Evolutionary conservation across 1,140 invertebrate species (phyloP).

Genomic region (Dinoponera quadriceps): DNA sequence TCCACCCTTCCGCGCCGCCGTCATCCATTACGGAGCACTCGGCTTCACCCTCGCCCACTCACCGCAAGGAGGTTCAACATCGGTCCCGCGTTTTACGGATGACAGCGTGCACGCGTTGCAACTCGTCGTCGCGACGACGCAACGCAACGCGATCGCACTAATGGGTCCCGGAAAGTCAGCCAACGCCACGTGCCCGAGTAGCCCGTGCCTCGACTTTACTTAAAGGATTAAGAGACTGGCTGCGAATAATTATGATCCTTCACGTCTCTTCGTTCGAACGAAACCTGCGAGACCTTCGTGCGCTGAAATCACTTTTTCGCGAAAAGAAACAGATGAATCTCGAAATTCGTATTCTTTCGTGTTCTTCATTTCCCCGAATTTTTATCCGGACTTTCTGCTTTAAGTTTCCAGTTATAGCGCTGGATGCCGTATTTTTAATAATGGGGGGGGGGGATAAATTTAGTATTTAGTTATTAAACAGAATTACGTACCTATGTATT

Average conservation of each 20-base stretch:
- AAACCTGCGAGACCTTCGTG: not conserved
- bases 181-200: conserved; percentile 71
- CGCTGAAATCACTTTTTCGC: not conserved
- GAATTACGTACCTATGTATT: no score
- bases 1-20: conserved; percentile 70
- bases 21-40: conserved; percentile 68
- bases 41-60: conserved; percentile 72
- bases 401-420: no score
- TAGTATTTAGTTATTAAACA: no score
- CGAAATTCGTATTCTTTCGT: no score
- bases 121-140: conserved; percentile 46
- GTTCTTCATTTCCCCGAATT: no score
- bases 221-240: not conserved
- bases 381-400: no score
- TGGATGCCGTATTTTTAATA: no score
- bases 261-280: not conserved
- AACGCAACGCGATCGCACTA: conserved; percentile 67
- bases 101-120: conserved; percentile 62
- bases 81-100: conserved; percentile 74
- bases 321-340: no score
- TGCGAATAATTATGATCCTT: conserved; percentile 1
- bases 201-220: conserved; percentile 48
- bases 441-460: no score
- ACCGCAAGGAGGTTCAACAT: conserved; percentile 73
- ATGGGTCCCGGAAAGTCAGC: conserved; percentile 68